phyloP scores from a whole-genome alignment of 2,888 invertebrate species.

The Andrena trimmerana region DNA sequence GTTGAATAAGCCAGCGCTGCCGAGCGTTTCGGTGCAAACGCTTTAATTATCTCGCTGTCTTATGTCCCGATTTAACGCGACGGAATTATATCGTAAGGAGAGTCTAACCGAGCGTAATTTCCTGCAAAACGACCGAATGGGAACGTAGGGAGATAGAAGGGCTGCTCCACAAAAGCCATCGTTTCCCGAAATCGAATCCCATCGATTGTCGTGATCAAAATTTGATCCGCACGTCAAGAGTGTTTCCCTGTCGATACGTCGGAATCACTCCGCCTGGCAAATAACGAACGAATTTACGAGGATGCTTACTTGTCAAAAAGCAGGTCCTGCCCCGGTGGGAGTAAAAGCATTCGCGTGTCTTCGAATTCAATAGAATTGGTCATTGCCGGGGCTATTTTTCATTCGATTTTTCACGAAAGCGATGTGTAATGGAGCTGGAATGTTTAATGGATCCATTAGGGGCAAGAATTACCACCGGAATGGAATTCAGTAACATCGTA shows the following conservation, averaged over 20 bases:
- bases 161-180: conserved; percentile 2
- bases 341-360: background rate
- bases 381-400: background rate
- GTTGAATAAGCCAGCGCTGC: background rate
- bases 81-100: conserved; percentile 49
- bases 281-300: background rate
- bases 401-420: no score
- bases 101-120: conserved; percentile 47
- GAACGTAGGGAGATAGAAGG: background rate
- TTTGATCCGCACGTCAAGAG: background rate
- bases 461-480: no score
- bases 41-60: conserved; percentile 58
- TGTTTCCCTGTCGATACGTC: conserved; percentile 35
- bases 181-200: background rate
- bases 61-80: conserved; percentile 51
- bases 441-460: no score
- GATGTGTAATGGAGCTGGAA: no score
- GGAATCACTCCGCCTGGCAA: conserved; percentile 6
- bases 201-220: conserved; percentile 25
- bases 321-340: background rate
- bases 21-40: conserved; percentile 50
- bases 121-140: conserved; percentile 28
- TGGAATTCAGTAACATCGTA: no score
- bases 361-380: conserved; percentile 37
- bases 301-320: conserved; percentile 14